Conservation (phyloP, 2,113 vertebrate species). For the Polypterus bichir region DNA sequence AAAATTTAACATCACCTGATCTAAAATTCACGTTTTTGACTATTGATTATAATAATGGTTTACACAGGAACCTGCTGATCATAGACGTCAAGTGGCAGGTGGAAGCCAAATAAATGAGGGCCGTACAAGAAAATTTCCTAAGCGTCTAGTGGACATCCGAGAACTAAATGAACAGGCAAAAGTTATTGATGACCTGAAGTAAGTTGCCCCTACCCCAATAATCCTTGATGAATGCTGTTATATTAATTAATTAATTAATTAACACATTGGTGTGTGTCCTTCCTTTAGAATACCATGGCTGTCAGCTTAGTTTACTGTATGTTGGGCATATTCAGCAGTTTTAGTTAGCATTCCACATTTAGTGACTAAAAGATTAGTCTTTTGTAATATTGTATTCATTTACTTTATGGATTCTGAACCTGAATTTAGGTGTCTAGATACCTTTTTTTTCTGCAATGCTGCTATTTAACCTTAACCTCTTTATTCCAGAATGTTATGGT, state of each 20-base stretch:
- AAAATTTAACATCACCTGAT: not conserved
- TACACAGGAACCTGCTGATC: slow-evolving; percentile 70
- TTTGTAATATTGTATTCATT: no score
- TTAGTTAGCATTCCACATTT: no score
- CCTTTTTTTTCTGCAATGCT: no score
- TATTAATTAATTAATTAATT: not conserved
- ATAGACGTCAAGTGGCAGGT: slow-evolving; percentile 55
- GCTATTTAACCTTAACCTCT: no score
- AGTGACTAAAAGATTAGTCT: no score
- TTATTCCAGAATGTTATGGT: no score
- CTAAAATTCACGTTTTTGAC: slow-evolving; percentile 1
- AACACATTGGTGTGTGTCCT: not conserved
- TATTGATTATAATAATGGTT: not conserved
- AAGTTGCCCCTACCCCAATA: slow-evolving; percentile 28
- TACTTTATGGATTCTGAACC: no score
- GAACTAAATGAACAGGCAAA: slow-evolving; percentile 96
- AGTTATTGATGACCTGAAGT: slow-evolving; percentile 98
- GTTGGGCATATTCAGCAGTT: no score
- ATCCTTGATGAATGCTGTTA: not conserved
- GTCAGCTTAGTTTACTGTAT: no score
- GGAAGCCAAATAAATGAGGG: slow-evolving; percentile 62
- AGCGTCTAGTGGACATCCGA: slow-evolving; percentile 87
- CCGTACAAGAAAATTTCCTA: slow-evolving; percentile 76
- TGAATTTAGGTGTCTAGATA: no score
- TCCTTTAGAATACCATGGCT: slow-evolving; percentile 9